Evolutionary conservation across 2,797 vertebrate species (phyloP), one percentile per base, ranked within the genome.

Genomic region (Staurois parvus): DNA sequence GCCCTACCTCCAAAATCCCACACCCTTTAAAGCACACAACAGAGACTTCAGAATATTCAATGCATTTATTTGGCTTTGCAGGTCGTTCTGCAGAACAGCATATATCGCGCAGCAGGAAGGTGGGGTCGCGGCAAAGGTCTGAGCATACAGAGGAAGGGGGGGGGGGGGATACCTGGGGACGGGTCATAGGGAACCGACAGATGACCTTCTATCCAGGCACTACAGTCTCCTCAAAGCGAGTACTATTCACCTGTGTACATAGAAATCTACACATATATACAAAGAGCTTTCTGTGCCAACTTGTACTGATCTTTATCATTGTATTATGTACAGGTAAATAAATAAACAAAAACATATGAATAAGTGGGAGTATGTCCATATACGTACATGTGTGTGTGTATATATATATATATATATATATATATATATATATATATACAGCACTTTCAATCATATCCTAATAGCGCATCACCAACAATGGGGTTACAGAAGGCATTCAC

Each of bases 91-190:
- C 70, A 83, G 85, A 72, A 79, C 67, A 84, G 76, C 78, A 79
- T 87, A 87, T 87, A 87, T 87, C 76, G 85, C 85, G 81, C 81
- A 87, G 81, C 76, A 83, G 80, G 85, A 83, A 82, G 73, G n/a
- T 10, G 76, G 84, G 40, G 72, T 17, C 17, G 59, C 62, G 32
- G 37, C 42, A 56, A 29, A 56, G 40, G 10, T 48, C 40, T 32
- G 67, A 19, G 78, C 28, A 10, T 52, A 32, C 66, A 32, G 42
- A 42, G 29, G 76, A 28, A 9, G 37, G 9, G 32, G 32, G 12
- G 34, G n/a, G 15, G 17, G n/a, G 8, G 40, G 40, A 59, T 21
- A 64, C 52, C 45, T 69, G 68, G 83, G 74, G 28, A 76, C 10
- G 32, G 11, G 32, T 79, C 77, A 28, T n/a, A 79, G 24, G 21